Conservation (phyloP, 2,888 invertebrate genomes). For the Xestia xanthographa region DNA sequence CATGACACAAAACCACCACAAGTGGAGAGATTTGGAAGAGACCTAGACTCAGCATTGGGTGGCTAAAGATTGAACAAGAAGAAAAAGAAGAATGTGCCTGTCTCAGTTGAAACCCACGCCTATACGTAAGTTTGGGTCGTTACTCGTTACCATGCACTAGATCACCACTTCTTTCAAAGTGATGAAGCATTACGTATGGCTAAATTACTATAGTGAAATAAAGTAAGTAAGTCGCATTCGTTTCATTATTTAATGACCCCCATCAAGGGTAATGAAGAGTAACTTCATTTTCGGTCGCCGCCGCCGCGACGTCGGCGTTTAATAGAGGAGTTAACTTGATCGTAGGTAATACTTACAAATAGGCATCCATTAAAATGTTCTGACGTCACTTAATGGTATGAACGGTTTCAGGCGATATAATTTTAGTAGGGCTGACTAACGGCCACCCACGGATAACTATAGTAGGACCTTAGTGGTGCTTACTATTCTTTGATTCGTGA, state of each 20-base stretch:
- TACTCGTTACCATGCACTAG: neutral
- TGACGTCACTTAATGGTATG: constrained; percentile 29
- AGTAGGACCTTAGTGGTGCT: neutral
- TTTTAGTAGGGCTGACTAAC: constrained; percentile 18
- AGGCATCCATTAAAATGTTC: constrained; percentile 42
- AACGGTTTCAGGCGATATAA: constrained; percentile 3
- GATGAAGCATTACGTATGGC: constrained; percentile 49
- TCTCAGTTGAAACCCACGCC: neutral
- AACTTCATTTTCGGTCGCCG: constrained; percentile 70
- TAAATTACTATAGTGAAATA: constrained; percentile 70
- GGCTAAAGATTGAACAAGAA: too few species aligned
- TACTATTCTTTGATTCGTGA: constrained; percentile 6
- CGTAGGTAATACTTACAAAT: constrained; percentile 54
- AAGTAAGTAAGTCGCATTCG: constrained; percentile 69
- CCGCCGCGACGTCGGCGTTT: constrained; percentile 43
- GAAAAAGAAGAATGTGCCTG: neutral
- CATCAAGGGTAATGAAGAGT: constrained; percentile 80
- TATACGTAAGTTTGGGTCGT: neutral
- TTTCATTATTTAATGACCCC: constrained; percentile 80
- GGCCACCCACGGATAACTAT: too few species aligned
- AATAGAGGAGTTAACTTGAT: constrained; percentile 55
- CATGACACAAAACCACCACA: too few species aligned
- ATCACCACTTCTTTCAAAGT: neutral
- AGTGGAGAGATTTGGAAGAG: too few species aligned
- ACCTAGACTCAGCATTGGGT: too few species aligned